Evolutionary conservation across 1,140 invertebrate genomes (phyloP).

Genomic region (Neotoxoptera formosana): DNA sequence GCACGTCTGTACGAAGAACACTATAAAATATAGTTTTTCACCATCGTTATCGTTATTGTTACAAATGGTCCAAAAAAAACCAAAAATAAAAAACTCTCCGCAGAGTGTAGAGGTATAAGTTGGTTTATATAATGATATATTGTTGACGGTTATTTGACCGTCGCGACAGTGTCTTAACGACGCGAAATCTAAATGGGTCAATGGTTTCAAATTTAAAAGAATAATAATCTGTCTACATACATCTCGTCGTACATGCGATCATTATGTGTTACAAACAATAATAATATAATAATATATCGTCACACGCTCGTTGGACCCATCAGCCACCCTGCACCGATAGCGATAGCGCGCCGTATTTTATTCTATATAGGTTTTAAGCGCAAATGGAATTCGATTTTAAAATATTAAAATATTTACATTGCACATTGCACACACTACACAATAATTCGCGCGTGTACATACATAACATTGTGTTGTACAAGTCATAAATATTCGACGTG

Average conservation of each 20-base stretch:
- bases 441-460: constrained; percentile 1
- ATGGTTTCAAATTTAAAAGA: background rate
- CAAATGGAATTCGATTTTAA: background rate
- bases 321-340: no score
- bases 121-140: background rate
- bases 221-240: background rate
- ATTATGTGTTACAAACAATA: background rate
- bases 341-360: background rate
- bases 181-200: background rate
- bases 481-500: background rate
- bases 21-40: background rate
- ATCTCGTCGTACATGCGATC: background rate
- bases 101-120: background rate
- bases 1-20: background rate
- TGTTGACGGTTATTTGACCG: background rate
- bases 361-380: background rate
- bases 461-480: background rate
- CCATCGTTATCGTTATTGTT: background rate
- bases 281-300: background rate
- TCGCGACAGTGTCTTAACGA: background rate
- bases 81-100: background rate
- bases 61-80: background rate
- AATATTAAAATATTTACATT: background rate
- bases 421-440: background rate
- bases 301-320: background rate